A percentile compares a stretch with the other conserved stretches of the same genome.
Evolutionary conservation across 2,113 vertebrate species (phyloP).

Genomic region (Pao palembangensis): DNA sequence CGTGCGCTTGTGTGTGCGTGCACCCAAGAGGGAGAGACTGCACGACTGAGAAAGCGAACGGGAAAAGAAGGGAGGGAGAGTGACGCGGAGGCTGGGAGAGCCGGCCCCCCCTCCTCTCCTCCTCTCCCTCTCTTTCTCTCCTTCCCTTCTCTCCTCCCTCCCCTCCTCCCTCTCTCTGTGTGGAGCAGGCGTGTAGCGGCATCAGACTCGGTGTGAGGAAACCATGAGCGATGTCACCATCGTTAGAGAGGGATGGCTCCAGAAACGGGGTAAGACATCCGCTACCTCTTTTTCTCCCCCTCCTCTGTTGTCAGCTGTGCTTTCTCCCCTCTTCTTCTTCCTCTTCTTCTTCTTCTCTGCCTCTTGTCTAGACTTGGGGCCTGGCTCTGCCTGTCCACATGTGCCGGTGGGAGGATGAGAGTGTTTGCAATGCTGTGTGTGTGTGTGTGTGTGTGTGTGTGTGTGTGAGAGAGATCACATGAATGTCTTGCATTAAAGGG

Average conservation of each 20-base stretch:
- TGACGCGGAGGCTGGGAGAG: constrained; percentile 77
- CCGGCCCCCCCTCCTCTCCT: constrained; percentile 51
- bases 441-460: constrained; percentile 23
- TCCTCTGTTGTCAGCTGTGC: constrained; percentile 21
- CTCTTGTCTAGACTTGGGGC: constrained; percentile 65
- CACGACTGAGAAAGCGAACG: constrained; percentile 59
- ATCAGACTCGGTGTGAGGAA: constrained; percentile 86
- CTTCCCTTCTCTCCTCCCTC: constrained; percentile 41
- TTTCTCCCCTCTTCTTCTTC: constrained; percentile 35
- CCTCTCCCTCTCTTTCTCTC: constrained; percentile 29
- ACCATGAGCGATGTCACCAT: constrained; percentile 99
- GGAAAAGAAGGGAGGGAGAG: constrained; percentile 71
- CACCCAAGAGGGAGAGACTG: constrained; percentile 59
- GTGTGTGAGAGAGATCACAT: constrained; percentile 30
- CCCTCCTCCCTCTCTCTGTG: constrained; percentile 72
- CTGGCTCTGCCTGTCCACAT: constrained; percentile 61
- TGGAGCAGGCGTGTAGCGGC: constrained; percentile 82
- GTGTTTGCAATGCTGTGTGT: constrained; percentile 33
- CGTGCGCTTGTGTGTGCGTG: constrained; percentile 33
- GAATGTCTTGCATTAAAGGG: constrained; percentile 39
- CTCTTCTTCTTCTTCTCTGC: constrained; percentile 30
- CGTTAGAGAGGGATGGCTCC: constrained; percentile 99
- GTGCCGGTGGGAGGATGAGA: constrained; percentile 60
- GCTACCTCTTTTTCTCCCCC: constrained; percentile 35
- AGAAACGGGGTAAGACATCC: constrained; percentile 92